Base-by-base conservation (phyloP, 2,888 invertebrate species). In the Sarcophaga subvicina region DNA sequence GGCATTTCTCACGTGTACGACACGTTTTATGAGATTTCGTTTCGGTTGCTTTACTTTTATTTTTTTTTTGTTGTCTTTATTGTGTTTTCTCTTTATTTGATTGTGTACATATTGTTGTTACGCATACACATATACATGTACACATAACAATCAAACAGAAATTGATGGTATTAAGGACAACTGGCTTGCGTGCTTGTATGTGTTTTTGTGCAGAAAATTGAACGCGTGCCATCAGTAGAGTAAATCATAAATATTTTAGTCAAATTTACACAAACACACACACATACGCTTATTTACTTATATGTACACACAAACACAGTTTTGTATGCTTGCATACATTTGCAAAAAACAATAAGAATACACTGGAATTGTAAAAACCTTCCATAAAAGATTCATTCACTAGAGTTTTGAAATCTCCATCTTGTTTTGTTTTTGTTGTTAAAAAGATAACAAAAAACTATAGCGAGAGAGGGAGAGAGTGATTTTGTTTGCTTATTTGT, bases 1-100 rank as follows among this genome's bases (percentile, higher is more conserved):
- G 91, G 92, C 90, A 92, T 91, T 92, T 92, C 91, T 91, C 92
- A 91, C 91, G 92, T 91, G 92, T 88, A 89, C 89, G 91, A 88
- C 92, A 91, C 92, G 91, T 91, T 91, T 92, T 76, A 79, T 62
- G 54, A n/a, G 77, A 83, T 73, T 78, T 83, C 71, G 47, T 45
- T 54, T 80, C 67, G 25, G 5, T 62, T n/a, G 11, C 6, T 12
- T 70, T 25, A 63, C 37, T 86, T 75, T 62, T 47, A 64, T 37
- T 4, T 62, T 66, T 49, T 54, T 78, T 59, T 81, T 73, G 47
- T 59, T 72, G 12, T 71, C 67, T 54, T 73, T 62, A 22, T 45
- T 75, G n/a, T 75, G 4, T 25, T 47, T 64, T 45, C 49, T 59
- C 20, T 47, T 70, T 60, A 25, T 70, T 25, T 70, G 54, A 27